Conservation (phyloP, 2,888 invertebrate species). For the Chrysomela aeneicollis region DNA sequence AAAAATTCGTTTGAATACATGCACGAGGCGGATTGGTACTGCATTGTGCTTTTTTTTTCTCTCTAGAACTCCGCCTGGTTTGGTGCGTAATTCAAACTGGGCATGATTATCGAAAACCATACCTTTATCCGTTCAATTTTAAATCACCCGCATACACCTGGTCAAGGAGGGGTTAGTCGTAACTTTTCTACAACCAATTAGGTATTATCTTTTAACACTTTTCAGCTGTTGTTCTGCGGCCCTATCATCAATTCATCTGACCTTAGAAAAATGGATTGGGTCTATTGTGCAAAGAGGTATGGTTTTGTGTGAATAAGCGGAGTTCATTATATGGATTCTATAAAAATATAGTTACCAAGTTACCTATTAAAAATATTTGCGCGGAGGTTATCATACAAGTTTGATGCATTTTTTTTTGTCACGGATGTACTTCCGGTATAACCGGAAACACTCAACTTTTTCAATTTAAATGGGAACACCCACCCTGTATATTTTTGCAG, state of each 20-base stretch:
- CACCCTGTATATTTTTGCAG: no score
- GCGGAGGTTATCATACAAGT: no score
- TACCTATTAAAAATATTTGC: no score
- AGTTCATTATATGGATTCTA: neutral
- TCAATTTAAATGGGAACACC: no score
- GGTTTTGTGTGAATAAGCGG: neutral
- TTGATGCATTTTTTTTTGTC: no score
- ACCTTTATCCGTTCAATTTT: constrained; percentile 39
- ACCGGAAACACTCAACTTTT: no score
- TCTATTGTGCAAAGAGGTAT: neutral
- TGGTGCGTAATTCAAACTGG: constrained; percentile 32
- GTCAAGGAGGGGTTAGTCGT: constrained; percentile 53
- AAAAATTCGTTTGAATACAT: constrained; percentile 26
- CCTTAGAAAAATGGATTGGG: constrained; percentile 1
- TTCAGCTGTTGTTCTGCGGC: constrained; percentile 44
- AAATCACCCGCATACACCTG: constrained; percentile 61
- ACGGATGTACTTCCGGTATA: no score
- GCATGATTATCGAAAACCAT: constrained; percentile 34
- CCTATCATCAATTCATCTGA: constrained; percentile 15
- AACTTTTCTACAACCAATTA: constrained; percentile 28
- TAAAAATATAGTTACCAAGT: no score
- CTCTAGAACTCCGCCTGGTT: neutral
- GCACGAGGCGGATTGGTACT: constrained; percentile 25
- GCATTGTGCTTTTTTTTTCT: constrained; percentile 19
- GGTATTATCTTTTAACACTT: constrained; percentile 43